Conservation (phyloP, 2,888 invertebrate genomes). For the Calameuta idolon region DNA sequence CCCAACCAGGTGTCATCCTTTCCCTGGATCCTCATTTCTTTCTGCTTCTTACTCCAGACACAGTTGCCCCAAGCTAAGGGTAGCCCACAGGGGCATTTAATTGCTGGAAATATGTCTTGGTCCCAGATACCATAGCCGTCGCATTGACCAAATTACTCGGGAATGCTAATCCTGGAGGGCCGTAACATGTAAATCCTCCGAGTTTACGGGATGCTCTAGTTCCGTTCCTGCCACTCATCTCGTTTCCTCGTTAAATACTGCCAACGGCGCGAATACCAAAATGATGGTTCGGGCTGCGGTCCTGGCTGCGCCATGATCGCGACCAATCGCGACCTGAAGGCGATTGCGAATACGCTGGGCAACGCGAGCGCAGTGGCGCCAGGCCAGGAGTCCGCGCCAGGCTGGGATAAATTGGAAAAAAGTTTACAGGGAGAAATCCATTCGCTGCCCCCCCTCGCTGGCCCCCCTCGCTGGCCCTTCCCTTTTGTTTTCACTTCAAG, state of each 20-base stretch:
- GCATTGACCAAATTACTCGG: conserved; percentile 38
- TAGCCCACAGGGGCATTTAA: conserved; percentile 28
- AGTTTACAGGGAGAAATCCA: not conserved
- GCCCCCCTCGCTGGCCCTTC: conserved; percentile 17
- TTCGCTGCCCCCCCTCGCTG: conserved; percentile 9
- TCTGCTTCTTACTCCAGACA: not conserved
- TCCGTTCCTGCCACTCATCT: not conserved
- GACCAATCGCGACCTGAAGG: not conserved
- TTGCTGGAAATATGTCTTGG: conserved; percentile 42
- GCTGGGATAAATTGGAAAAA: not conserved
- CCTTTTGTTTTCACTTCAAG: conserved; percentile 16
- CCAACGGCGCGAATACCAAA: not conserved
- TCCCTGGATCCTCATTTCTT: not conserved
- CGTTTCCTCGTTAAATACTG: not conserved
- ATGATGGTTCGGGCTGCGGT: not conserved
- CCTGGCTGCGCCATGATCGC: not conserved
- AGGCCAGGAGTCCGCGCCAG: not conserved
- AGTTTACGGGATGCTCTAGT: not conserved
- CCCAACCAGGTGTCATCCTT: not conserved
- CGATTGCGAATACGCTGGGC: not conserved
- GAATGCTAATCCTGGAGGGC: conserved; percentile 37
- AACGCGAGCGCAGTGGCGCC: not conserved
- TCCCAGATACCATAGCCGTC: conserved; percentile 2
- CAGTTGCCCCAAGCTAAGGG: not conserved
- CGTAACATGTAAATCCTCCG: not conserved